Evolutionary conservation across 92 coral and sea anemone species (phyloP).

Genomic region (Paramuricea clavata): DNA sequence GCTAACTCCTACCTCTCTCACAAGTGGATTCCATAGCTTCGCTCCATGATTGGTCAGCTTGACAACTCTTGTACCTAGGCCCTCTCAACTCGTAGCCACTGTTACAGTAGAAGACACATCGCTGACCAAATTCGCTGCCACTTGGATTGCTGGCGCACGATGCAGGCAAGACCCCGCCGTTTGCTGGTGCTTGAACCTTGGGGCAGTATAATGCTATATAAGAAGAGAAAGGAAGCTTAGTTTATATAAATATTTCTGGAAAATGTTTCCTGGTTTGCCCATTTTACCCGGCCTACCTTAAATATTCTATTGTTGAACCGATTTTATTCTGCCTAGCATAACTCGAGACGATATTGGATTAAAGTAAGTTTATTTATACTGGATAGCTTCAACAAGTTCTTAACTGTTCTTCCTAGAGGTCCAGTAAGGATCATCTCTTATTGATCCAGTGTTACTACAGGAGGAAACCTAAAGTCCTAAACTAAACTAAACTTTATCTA

Average conservation of each 20-base stretch:
- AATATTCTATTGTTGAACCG: too few species aligned
- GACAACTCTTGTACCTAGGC: slow-evolving; percentile 90
- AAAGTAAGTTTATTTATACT: too few species aligned
- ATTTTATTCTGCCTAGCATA: too few species aligned
- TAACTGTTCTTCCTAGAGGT: too few species aligned
- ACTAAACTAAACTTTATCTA: too few species aligned
- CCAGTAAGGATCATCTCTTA: too few species aligned
- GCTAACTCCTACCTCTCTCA: slow-evolving; percentile 87
- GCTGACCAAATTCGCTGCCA: slow-evolving; percentile 91
- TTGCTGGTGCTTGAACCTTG: slow-evolving; percentile 60
- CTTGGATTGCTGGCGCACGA: slow-evolving; percentile 73
- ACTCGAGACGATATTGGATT: too few species aligned
- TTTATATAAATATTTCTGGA: background rate
- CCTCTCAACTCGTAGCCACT: slow-evolving; percentile 91
- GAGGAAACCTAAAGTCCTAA: too few species aligned
- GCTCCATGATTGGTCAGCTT: slow-evolving; percentile 83
- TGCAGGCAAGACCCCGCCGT: slow-evolving; percentile 87
- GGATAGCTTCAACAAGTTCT: too few species aligned
- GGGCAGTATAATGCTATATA: slow-evolving; percentile 85
- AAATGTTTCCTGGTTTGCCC: background rate
- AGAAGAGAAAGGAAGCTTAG: background rate
- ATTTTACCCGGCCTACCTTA: too few species aligned
- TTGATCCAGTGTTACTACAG: too few species aligned
- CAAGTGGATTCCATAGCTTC: slow-evolving; percentile 81
- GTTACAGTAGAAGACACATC: slow-evolving; percentile 89